Evolutionary conservation across 1,140 invertebrate species (phyloP), one percentile per base, ranked within the genome.

Genomic region (Euglossa dilemma): DNA sequence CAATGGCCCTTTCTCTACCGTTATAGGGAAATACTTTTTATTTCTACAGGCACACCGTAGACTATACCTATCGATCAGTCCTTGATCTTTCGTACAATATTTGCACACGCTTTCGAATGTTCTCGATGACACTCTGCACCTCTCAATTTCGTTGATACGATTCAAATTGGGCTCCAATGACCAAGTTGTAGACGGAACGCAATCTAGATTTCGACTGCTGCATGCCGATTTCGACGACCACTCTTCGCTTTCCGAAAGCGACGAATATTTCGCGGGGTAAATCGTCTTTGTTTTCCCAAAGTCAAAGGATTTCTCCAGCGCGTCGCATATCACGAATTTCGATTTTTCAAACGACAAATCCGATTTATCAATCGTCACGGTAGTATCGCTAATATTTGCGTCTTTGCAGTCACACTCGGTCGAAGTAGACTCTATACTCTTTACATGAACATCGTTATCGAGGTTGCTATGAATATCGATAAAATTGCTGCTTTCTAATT

Each of bases 151-250:
- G 43, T 14, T 8, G 6, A 14, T 18, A 57, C 20, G 20, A 4
- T 25, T 70, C 14, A 67, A 64, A 78, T 86, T 83, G 6, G 52
- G n/a, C 23, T 67, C 28, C 1, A 77, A 4, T 0, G 63, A 64
- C 71, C 71, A 73, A 9, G 28, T 12, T 14, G 45, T 54, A 8
- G 45, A 56, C 6, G 20, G 36, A 72, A 45, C 4, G 11, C 8
- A 52, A n/a, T 66, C 50, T 14, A 20, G 25, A 25, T 75, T 50
- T 54, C 63, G 28, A 57, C 36, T 57, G 57, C 79, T 81, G 36
- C 6, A 59, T 16, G 74, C 16, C 7, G 80, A 54, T 43, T 79
- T 87, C 36, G 85, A 79, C 0, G 56, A 66, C 64, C 56, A 80
- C 18, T 43, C 59, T 1, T 73, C 66, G 63, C 52, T 84, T 6